A percentile compares a stretch with the other conserved stretches of the same genome.
phyloP scores from a whole-genome alignment of 2,797 vertebrate species.

The Phrynocephalus forsythii region DNA sequence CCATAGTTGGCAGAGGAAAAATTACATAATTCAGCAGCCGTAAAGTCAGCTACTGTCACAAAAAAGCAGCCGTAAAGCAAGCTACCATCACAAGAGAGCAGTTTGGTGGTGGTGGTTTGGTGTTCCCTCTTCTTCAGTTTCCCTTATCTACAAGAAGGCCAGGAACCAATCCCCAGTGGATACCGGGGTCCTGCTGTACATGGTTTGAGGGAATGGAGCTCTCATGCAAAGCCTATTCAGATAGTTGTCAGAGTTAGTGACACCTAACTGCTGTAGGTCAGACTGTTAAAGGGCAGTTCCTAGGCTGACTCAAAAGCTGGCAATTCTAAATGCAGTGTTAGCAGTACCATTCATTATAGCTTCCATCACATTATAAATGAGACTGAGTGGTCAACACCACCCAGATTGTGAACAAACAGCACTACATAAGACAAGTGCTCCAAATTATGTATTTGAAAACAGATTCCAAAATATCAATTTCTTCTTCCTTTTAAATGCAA shows the following conservation, averaged over 20 bases:
- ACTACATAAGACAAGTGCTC: not conserved
- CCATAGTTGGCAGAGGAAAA: no score
- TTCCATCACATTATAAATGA: not conserved
- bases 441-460: slow-evolving; percentile 2
- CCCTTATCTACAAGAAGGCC: no score
- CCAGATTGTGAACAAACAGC: not conserved
- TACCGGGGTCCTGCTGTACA: no score
- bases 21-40: no score
- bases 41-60: no score
- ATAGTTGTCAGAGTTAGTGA: not conserved
- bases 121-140: no score
- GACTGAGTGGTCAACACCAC: not conserved
- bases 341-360: not conserved
- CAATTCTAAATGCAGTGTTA: not conserved
- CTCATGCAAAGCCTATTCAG: not conserved
- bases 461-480: not conserved
- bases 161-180: no score
- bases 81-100: no score
- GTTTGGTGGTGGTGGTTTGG: no score
- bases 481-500: not conserved
- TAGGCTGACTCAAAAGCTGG: not conserved
- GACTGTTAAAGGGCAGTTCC: not conserved
- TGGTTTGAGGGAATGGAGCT: not conserved
- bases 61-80: no score
- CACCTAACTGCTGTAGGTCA: not conserved